Evolutionary conservation across 2,113 vertebrate species (phyloP).

Genomic region (Rynchops niger): DNA sequence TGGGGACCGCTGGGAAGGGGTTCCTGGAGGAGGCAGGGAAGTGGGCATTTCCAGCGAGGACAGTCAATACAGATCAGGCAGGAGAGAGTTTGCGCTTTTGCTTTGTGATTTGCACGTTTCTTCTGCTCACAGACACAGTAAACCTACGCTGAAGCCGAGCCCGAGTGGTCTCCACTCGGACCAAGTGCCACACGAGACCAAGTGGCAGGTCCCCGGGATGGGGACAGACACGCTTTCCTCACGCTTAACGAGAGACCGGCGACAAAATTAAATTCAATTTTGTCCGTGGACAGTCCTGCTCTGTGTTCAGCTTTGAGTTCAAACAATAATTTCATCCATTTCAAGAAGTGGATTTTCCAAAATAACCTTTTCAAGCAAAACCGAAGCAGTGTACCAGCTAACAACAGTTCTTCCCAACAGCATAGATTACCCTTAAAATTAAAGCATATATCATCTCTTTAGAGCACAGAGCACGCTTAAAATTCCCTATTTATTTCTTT

Average conservation of each 20-base stretch:
- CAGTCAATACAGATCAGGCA: constrained; percentile 9
- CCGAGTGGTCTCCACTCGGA: not conserved
- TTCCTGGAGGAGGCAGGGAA: not conserved
- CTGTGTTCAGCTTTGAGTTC: not conserved
- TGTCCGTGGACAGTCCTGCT: not conserved
- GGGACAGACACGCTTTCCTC: not conserved
- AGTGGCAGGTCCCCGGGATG: not conserved
- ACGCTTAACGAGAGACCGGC: accelerated
- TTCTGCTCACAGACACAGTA: not conserved
- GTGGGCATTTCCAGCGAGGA: not conserved
- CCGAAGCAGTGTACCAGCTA: not conserved
- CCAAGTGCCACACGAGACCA: not conserved
- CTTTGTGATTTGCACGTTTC: not conserved
- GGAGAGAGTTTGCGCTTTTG: not conserved
- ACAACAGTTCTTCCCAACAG: not conserved
- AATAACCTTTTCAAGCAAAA: not conserved
- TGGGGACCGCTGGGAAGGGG: not conserved
- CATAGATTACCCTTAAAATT: not conserved
- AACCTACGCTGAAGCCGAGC: not conserved
- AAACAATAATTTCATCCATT: not conserved
- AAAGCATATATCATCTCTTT: not conserved
- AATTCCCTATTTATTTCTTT: not conserved
- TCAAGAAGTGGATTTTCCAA: not conserved
- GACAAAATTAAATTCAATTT: not conserved
- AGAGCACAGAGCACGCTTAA: not conserved